These are phyloP conservation scores for Protobothrops flavoviridis DNA, from an alignment of 2,113 vertebrate species.

Conservation along the genomic window DNA sequence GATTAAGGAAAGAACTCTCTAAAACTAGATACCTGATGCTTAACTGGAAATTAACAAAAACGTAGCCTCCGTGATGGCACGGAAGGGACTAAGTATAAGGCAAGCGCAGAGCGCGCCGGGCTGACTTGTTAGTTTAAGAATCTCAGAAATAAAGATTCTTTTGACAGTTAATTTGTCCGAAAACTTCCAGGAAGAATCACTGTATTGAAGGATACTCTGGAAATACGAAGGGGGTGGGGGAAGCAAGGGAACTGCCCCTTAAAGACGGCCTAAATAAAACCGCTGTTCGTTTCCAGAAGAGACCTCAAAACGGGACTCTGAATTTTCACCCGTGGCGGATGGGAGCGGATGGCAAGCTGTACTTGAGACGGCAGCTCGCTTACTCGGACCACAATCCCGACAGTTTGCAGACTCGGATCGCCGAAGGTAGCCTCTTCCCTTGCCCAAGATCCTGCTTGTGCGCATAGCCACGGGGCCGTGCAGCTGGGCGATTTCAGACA, in stretches of 20 bases:
- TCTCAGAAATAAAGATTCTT: not conserved
- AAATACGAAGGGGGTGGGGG: not conserved
- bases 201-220: not conserved
- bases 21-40: not conserved
- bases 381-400: not conserved
- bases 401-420: not conserved
- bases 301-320: not conserved
- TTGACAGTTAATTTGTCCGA: not conserved
- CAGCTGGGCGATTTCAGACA: not conserved
- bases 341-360: not conserved
- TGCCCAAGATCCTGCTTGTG: not conserved
- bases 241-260: no score
- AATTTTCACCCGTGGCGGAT: not conserved
- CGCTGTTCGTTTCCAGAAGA: not conserved
- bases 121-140: not conserved
- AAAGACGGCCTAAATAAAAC: not conserved
- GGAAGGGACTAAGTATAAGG: not conserved
- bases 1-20: no score
- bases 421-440: not conserved
- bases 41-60: not conserved
- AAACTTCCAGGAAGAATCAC: not conserved
- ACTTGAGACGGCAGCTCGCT: not conserved
- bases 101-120: not conserved
- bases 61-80: no score
- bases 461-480: not conserved